Conservation (phyloP, 1,140 invertebrate genomes). For the Popillia japonica region DNA sequence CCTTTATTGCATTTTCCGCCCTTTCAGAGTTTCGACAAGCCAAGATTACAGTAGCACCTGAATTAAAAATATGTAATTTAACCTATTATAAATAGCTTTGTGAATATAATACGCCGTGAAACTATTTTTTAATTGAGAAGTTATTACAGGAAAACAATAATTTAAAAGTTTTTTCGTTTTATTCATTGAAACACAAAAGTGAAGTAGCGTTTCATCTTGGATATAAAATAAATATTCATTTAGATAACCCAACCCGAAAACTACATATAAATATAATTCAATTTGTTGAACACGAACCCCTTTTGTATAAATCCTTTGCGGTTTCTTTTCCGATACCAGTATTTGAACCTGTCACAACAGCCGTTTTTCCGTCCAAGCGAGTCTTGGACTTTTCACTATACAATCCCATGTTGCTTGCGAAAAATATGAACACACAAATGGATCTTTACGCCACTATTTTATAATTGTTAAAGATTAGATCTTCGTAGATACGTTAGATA, state of each 20-base stretch:
- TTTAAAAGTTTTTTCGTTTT: too few relatives aligned
- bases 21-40: slow-evolving; percentile 70
- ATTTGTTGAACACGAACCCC: slow-evolving; percentile 65
- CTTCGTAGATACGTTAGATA: too few relatives aligned
- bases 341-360: slow-evolving; percentile 86
- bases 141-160: neutral
- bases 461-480: too few relatives aligned
- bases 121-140: neutral
- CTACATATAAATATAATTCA: neutral
- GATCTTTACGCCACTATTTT: too few relatives aligned
- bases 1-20: slow-evolving; percentile 60
- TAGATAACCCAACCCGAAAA: too few relatives aligned
- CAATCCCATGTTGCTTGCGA: neutral
- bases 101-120: neutral
- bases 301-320: slow-evolving; percentile 76
- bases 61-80: neutral
- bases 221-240: too few relatives aligned
- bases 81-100: neutral
- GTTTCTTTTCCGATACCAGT: slow-evolving; percentile 92
- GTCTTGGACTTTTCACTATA: slow-evolving; percentile 52
- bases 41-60: slow-evolving; percentile 70
- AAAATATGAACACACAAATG: neutral
- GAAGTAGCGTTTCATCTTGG: neutral
- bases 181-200: too few relatives aligned
- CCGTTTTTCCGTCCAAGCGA: slow-evolving; percentile 77